Evolutionary conservation across 2,888 invertebrate genomes (phyloP).

Genomic region (Thereva unica): DNA sequence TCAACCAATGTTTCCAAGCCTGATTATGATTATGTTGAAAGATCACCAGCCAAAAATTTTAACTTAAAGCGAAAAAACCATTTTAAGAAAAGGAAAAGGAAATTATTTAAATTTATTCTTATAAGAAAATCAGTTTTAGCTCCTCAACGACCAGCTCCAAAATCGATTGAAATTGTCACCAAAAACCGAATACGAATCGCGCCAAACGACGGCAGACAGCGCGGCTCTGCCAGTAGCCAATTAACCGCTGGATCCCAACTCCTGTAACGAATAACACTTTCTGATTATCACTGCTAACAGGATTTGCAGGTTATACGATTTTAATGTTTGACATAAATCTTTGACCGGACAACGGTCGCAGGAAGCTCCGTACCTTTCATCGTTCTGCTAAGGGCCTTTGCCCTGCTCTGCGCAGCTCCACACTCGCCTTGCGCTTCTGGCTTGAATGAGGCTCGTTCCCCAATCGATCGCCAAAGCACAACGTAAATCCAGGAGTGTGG

Average conservation of each 20-base stretch:
- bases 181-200: too few species aligned
- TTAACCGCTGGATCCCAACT: conserved; percentile 28
- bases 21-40: too few species aligned
- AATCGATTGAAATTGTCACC: background rate
- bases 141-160: background rate
- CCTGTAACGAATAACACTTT: conserved; percentile 16
- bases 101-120: too few species aligned
- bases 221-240: conserved; percentile 38
- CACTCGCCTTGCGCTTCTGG: background rate
- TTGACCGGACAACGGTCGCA: conserved; percentile 31
- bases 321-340: conserved; percentile 44
- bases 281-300: conserved; percentile 35
- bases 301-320: conserved; percentile 43
- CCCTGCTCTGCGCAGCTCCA: too few species aligned
- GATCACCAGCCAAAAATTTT: too few species aligned
- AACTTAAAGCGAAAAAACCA: too few species aligned
- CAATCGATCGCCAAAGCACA: conserved; percentile 27
- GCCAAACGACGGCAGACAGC: conserved; percentile 19
- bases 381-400: too few species aligned
- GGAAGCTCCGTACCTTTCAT: background rate
- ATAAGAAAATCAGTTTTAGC: too few species aligned
- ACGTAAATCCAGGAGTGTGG: background rate
- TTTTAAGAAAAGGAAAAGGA: too few species aligned
- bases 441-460: conserved; percentile 17
- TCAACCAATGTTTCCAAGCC: too few species aligned